These are phyloP conservation scores for Antheraea pernyi DNA, from an alignment of 1,140 invertebrate species.

Conservation along the genomic window DNA sequence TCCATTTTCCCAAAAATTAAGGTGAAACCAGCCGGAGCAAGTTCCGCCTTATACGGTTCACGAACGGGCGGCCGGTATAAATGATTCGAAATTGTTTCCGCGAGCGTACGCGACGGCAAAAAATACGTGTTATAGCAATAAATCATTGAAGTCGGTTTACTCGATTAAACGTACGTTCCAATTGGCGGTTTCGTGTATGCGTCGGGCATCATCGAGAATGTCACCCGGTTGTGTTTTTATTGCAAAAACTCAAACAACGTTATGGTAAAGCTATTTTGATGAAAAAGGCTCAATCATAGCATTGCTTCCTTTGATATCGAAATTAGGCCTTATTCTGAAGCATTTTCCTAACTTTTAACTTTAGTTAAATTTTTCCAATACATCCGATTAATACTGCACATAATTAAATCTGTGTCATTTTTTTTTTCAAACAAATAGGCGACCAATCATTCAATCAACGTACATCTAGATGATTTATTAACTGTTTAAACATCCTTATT, in stretches of 20 bases:
- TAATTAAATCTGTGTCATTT: too few relatives aligned
- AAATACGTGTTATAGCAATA: constrained; percentile 72
- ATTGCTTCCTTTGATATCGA: background rate
- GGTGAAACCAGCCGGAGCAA: constrained; percentile 47
- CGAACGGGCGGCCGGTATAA: constrained; percentile 57
- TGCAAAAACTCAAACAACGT: background rate
- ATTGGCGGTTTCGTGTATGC: background rate
- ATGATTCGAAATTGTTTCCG: constrained; percentile 74
- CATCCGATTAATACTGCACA: too few relatives aligned
- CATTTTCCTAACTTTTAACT: background rate
- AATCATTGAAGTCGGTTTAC: constrained; percentile 68
- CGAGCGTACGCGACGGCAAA: constrained; percentile 50
- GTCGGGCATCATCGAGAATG: constrained; percentile 14
- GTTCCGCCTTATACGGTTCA: constrained; percentile 51
- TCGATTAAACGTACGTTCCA: constrained; percentile 50
- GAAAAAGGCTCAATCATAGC: background rate
- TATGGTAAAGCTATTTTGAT: background rate
- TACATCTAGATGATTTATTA: too few relatives aligned
- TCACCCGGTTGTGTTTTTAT: background rate
- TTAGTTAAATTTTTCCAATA: too few relatives aligned
- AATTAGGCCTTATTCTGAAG: background rate
- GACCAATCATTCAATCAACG: too few relatives aligned
- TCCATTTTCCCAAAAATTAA: constrained; percentile 57
- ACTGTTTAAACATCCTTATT: too few relatives aligned
- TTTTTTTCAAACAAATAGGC: too few relatives aligned